Conservation (phyloP, 1,140 invertebrate species). For the Artemia franciscana region DNA sequence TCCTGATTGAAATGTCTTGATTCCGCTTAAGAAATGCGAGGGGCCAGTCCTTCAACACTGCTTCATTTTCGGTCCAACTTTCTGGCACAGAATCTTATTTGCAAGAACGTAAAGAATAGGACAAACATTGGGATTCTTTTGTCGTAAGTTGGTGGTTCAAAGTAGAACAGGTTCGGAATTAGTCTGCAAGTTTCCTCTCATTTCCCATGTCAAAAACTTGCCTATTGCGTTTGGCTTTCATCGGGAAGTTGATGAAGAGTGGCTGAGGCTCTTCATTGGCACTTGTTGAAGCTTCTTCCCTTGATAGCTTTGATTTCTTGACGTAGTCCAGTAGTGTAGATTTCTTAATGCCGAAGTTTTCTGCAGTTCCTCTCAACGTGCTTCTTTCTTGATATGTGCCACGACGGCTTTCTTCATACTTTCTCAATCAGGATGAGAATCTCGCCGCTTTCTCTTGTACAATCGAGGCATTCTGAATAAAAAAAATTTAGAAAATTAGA, state of each 20-base stretch:
- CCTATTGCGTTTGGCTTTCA: background rate
- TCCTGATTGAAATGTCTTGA: background rate
- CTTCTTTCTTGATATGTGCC: background rate
- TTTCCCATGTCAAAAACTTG: background rate
- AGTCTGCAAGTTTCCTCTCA: background rate
- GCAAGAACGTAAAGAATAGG: background rate
- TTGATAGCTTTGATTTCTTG: background rate
- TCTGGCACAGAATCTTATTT: conserved; percentile 11
- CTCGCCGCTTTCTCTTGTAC: background rate
- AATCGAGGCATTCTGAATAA: background rate
- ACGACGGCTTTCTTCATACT: background rate
- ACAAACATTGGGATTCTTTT: background rate
- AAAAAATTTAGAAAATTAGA: background rate
- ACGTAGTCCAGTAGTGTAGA: background rate
- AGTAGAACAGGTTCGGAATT: background rate
- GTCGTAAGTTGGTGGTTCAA: background rate
- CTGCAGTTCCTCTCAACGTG: background rate
- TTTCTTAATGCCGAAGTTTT: background rate
- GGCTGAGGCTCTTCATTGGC: background rate
- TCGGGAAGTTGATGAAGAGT: background rate
- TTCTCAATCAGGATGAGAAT: background rate
- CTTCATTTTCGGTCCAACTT: conserved; percentile 5
- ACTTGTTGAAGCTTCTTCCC: background rate
- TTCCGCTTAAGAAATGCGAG: background rate
- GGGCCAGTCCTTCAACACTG: background rate